These are phyloP conservation scores for Trichopria drosophilae DNA, from an alignment of 2,888 invertebrate genomes.

Conservation along the genomic window DNA sequence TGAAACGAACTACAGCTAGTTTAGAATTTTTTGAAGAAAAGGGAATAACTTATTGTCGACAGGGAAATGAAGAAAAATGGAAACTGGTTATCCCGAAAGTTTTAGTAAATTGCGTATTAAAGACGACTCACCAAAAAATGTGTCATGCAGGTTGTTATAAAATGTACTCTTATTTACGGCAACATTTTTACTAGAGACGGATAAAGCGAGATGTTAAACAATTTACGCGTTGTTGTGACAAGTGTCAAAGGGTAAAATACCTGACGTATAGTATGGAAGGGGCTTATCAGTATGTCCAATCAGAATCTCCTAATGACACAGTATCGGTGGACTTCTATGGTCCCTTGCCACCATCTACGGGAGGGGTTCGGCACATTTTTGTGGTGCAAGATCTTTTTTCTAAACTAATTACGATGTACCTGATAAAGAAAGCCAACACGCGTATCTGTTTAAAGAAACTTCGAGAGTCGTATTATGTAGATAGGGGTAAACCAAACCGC, in stretches of 20 bases:
- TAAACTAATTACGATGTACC: conserved; percentile 2
- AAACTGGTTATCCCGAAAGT: background rate
- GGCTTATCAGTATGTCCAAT: background rate
- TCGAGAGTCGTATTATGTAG: background rate
- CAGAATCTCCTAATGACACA: background rate
- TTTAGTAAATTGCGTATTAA: background rate
- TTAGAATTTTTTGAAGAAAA: background rate
- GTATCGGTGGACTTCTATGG: conserved; percentile 9
- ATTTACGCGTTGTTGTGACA: background rate
- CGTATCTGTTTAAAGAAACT: background rate
- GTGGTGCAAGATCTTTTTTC: conserved; percentile 6
- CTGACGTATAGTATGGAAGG: background rate
- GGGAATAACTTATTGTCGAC: background rate
- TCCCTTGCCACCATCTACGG: background rate
- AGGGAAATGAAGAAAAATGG: background rate
- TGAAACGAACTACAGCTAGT: background rate
- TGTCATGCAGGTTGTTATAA: conserved; percentile 7
- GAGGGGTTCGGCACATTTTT: conserved; percentile 1
- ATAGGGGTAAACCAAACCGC: conserved; percentile 1
- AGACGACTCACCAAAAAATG: background rate
- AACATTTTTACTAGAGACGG: conserved; percentile 1
- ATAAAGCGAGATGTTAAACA: background rate
- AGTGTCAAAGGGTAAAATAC: conserved; percentile 2
- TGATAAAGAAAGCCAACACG: background rate
- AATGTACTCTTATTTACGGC: background rate